Conservation (phyloP, 2,888 invertebrate genomes). For the Dryococelus australis region DNA sequence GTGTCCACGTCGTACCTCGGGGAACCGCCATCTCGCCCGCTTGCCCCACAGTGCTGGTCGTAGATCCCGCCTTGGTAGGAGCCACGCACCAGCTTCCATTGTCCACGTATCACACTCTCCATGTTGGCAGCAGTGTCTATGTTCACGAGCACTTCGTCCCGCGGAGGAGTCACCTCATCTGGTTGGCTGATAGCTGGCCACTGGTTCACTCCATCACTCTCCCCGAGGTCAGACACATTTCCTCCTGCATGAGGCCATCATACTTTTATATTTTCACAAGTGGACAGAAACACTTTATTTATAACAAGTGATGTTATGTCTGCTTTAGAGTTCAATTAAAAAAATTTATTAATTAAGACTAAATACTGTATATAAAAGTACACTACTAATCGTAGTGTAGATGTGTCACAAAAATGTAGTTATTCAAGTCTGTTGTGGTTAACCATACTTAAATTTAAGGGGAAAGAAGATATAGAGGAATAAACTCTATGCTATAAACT, state of each 20-base stretch:
- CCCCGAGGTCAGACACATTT: conserved; percentile 32
- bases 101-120: conserved; percentile 31
- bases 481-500: no score
- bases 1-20: conserved; percentile 52
- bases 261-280: no score
- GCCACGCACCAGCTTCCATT: conserved; percentile 41
- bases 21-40: conserved; percentile 38
- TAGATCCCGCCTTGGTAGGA: conserved; percentile 27
- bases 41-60: conserved; percentile 37
- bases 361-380: no score
- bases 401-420: no score
- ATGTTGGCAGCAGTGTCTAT: conserved; percentile 33
- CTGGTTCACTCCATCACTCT: conserved; percentile 39
- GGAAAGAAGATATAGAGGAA: no score
- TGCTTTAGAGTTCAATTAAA: no score
- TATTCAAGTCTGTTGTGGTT: no score
- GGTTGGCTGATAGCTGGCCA: conserved; percentile 30
- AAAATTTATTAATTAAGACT: no score
- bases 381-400: no score
- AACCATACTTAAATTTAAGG: no score
- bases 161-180: background rate
- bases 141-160: conserved; percentile 56
- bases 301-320: no score
- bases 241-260: conserved; percentile 34
- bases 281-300: no score